phyloP scores from a whole-genome alignment of 2,797 vertebrate genomes.

The Gallinago solitaria region DNA sequence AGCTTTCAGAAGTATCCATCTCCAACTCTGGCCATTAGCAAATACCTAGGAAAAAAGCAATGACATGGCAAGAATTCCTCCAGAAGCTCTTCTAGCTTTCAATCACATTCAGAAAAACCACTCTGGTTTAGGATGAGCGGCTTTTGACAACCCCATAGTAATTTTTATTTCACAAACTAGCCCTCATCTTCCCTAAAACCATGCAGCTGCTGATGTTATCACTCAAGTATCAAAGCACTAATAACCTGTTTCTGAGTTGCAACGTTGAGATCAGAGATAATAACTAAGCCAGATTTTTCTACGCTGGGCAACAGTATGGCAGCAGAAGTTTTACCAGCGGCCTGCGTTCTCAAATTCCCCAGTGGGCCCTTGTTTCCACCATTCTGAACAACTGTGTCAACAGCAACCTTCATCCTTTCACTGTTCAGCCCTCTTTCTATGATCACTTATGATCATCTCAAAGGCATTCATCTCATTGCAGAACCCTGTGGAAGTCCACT shows the following conservation, averaged over 20 bases:
- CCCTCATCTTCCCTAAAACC: not conserved
- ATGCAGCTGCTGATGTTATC: not conserved
- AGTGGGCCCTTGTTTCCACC: not conserved
- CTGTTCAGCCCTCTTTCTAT: not conserved
- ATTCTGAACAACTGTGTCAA: not conserved
- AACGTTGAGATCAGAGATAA: not conserved
- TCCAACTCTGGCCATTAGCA: not conserved
- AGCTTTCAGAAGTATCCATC: not conserved
- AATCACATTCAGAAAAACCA: not conserved
- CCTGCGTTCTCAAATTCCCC: not conserved
- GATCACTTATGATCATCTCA: not conserved
- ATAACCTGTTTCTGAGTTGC: not conserved
- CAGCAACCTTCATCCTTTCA: not conserved
- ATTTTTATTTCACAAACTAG: not conserved
- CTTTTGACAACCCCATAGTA: not conserved
- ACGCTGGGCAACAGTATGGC: rapidly evolving
- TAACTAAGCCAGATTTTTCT: not conserved
- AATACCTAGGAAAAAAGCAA: not conserved
- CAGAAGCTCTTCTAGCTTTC: not conserved
- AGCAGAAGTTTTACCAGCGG: not conserved
- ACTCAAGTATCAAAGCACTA: not conserved
- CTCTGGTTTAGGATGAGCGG: not conserved
- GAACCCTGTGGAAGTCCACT: not conserved
- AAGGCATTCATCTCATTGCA: not conserved
- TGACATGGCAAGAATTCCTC: not conserved